Conservation (phyloP, 64 coral and sea anemone species). For the Astreopora myriophthalma region DNA sequence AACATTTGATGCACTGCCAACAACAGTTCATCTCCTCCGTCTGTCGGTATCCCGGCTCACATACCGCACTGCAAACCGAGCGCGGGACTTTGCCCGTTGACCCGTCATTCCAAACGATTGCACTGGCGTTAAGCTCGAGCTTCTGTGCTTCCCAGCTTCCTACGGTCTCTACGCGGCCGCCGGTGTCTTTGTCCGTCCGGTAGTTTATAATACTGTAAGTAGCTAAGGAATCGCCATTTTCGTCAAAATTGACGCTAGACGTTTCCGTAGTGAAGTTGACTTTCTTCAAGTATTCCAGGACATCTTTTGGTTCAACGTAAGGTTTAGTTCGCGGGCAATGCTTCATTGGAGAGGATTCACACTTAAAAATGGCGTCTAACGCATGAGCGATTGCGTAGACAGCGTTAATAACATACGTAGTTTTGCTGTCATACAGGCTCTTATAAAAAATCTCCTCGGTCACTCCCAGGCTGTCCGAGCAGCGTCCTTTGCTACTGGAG, state of each 20-base stretch:
- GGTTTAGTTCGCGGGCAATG: constrained; percentile 56
- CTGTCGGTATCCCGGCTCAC: constrained; percentile 74
- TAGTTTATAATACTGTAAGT: constrained; percentile 80
- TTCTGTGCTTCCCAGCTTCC: constrained; percentile 68
- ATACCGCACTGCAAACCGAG: constrained; percentile 76
- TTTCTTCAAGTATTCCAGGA: constrained; percentile 67
- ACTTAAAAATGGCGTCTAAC: constrained; percentile 74
- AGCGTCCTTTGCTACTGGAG: not conserved
- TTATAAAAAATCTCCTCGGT: constrained; percentile 49
- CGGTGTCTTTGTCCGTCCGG: not conserved
- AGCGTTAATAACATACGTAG: constrained; percentile 80
- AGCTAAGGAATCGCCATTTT: constrained; percentile 77
- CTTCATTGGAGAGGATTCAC: constrained; percentile 38
- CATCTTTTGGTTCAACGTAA: constrained; percentile 48
- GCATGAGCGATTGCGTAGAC: constrained; percentile 86
- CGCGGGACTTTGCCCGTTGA: constrained; percentile 36
- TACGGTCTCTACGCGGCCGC: constrained; percentile 39
- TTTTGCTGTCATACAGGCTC: constrained; percentile 51
- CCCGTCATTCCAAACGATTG: constrained; percentile 68
- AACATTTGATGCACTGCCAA: constrained; percentile 82
- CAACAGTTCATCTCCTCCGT: constrained; percentile 71
- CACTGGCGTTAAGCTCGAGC: not conserved
- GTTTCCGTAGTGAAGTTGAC: constrained; percentile 46
- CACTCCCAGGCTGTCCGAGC: constrained; percentile 24
- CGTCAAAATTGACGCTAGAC: constrained; percentile 62